Evolutionary conservation across 2,797 vertebrate genomes (phyloP).

Genomic region (Choloepus didactylus): DNA sequence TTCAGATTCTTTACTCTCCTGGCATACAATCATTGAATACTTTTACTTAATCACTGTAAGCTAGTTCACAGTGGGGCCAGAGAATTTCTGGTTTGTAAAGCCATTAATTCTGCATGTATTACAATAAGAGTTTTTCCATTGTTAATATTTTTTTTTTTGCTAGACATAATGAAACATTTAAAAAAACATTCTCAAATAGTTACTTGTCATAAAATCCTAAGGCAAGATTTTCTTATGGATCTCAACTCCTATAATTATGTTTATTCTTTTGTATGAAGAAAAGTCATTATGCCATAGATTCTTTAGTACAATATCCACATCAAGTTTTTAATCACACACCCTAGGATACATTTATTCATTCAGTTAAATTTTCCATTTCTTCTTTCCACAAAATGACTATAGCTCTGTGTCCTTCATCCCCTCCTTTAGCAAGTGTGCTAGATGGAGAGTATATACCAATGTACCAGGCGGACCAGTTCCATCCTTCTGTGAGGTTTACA

Average conservation of each 20-base stretch:
- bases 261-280: conserved; percentile 51
- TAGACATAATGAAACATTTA: conserved; percentile 46
- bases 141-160: neutral
- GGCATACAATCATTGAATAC: neutral
- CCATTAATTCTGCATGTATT: conserved; percentile 50
- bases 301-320: neutral
- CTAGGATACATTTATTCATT: conserved; percentile 1
- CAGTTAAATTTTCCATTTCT: neutral
- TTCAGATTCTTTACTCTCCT: conserved; percentile 34
- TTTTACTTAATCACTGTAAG: neutral
- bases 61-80: neutral
- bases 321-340: neutral
- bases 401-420: conserved; percentile 1
- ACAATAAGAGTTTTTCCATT: conserved; percentile 5
- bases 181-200: conserved; percentile 44
- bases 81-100: neutral
- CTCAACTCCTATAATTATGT: conserved; percentile 21
- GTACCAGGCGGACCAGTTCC: neutral
- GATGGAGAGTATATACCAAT: neutral
- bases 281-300: neutral
- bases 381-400: neutral
- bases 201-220: conserved; percentile 60
- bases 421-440: neutral
- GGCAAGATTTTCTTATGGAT: conserved; percentile 15
- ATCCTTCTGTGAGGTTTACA: neutral